Percentiles rank a stretch among this genome's conserved stretches.
Evolutionary conservation across 2,888 invertebrate species (phyloP).

Genomic region (Tinea pellionella): DNA sequence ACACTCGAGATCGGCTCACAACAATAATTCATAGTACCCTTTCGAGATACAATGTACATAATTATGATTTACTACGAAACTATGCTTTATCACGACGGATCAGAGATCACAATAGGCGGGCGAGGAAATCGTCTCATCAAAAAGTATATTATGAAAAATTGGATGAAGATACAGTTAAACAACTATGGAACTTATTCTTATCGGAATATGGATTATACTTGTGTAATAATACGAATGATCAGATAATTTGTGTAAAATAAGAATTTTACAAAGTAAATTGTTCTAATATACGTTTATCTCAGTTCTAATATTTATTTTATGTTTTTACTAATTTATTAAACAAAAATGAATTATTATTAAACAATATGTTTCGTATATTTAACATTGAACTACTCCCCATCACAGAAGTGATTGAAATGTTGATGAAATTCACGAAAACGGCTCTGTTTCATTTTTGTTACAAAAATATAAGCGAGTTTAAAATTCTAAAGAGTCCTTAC

Average conservation of each 20-base stretch:
- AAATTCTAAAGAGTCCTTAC: not conserved
- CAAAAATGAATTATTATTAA: too few relatives aligned
- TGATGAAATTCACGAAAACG: too few relatives aligned
- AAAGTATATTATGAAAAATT: slow-evolving; percentile 47
- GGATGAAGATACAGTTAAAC: slow-evolving; percentile 69
- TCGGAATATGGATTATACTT: slow-evolving; percentile 74
- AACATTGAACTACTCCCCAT: too few relatives aligned
- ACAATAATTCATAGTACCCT: slow-evolving; percentile 25
- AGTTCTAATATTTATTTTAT: too few relatives aligned
- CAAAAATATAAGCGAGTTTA: too few relatives aligned
- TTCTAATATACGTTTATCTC: too few relatives aligned
- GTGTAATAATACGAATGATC: slow-evolving; percentile 19
- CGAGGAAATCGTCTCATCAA: not conserved
- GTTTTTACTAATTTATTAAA: too few relatives aligned
- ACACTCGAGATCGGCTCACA: not conserved
- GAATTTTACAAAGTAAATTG: too few relatives aligned
- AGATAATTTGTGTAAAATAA: not conserved
- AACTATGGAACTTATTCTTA: slow-evolving; percentile 69
- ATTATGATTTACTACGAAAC: slow-evolving; percentile 36
- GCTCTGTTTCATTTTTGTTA: too few relatives aligned
- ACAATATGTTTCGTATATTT: too few relatives aligned
- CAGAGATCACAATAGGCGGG: not conserved
- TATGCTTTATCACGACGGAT: slow-evolving; percentile 35
- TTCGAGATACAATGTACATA: slow-evolving; percentile 42
- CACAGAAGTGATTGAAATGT: too few relatives aligned